Evolutionary conservation across 2,888 invertebrate species (phyloP).

Genomic region (Parnassius apollo): DNA sequence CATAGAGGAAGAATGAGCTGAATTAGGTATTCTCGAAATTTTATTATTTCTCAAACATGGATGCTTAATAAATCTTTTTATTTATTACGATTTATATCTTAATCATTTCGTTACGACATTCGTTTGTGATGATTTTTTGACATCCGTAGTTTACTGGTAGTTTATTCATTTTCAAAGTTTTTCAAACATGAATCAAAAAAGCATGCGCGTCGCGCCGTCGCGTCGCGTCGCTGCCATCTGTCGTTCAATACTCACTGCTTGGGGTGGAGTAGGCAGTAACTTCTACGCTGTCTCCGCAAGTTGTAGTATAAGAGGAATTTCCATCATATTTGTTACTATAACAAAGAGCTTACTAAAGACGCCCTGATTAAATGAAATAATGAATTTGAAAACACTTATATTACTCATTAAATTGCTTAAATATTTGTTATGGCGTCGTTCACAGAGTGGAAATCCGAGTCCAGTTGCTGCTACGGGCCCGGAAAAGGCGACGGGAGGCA

Average conservation of each 20-base stretch:
- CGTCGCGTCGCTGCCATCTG: neutral
- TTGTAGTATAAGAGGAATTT: neutral
- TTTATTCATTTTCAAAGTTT: no score
- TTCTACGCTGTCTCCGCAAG: neutral
- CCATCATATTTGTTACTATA: neutral
- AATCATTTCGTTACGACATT: no score
- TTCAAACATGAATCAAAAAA: neutral
- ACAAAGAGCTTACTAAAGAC: neutral
- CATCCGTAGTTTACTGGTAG: no score
- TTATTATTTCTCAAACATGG: no score
- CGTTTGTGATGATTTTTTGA: no score
- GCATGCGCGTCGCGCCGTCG: neutral
- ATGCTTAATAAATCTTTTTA: no score
- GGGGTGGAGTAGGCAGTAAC: neutral
- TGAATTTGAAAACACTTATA: slow-evolving; percentile 10
- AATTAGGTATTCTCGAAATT: no score
- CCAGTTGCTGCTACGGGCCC: neutral
- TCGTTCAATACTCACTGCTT: neutral
- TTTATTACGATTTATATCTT: no score
- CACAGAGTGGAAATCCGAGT: slow-evolving; percentile 15
- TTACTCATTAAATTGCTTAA: slow-evolving; percentile 19
- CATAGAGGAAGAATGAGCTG: no score
- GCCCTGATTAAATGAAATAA: neutral
- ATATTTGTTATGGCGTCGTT: slow-evolving; percentile 23
- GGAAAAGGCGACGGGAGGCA: no score